Base-by-base conservation (phyloP, 2,113 vertebrate species). In the Xenopus laevis region DNA sequence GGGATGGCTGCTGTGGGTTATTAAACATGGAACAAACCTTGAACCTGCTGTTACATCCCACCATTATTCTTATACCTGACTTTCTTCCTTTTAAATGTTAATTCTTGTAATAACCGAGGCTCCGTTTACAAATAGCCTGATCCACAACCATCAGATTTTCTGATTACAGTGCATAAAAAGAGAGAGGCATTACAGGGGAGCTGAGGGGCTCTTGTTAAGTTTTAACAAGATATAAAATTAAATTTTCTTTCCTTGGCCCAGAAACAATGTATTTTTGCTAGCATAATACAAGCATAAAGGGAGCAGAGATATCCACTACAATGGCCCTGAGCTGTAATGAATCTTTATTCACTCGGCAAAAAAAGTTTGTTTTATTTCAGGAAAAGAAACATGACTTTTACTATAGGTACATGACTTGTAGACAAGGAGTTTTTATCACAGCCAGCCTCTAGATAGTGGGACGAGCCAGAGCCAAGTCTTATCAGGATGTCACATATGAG, bases 391-490 rank as follows among this genome's bases (percentile, higher is more conserved):
- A 83, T 74, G 81, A 80, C 62, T 78, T 85, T 81, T 81, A 82
- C 80, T 77, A 81, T 71, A 65, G 77, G 82, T 82, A 81, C 77
- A 75, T 81, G 82, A 80, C 78, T 77, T 75, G 78, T 79, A 82
- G 83, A 85, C 83, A 85, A 84, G 79, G 58, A 74, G 79, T 81
- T 78, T 83, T 81, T n/a, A 81, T 80, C 81, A 77, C 81, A 78
- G 62, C 72, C 79, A 61, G 71, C 72, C 61, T 82, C 77, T 81
- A 75, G 15, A 78, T 71, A 79, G 80, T 82, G 77, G 74, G 79
- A 79, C 45, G 30, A 45, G 76, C 80, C 77, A 77, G 79, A 83
- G 20, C 81, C 50, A 81, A 79, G 79, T 79, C 83, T 84, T 84
- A 84, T 86, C 83, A 82, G 72, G 82, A 79, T 65, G 73, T 63